Evolutionary conservation across 2,113 vertebrate species (phyloP).

Genomic region (Struthio camelus): DNA sequence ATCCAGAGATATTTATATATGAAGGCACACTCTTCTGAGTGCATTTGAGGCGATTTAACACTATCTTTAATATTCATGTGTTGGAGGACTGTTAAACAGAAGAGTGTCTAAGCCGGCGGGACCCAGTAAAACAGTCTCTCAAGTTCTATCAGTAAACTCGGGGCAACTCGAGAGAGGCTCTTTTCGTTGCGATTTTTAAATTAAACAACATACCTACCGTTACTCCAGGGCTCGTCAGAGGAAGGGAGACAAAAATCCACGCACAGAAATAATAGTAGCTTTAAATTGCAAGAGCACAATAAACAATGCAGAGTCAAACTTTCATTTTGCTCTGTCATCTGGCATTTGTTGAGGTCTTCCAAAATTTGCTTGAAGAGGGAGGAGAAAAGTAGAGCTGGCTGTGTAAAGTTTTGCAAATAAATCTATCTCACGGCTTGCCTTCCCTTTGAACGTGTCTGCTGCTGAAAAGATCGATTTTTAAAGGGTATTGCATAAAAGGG

Average conservation of each 20-base stretch:
- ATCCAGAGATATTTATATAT: neutral
- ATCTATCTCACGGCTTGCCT: neutral
- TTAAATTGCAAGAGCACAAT: neutral
- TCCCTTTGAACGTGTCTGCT: neutral
- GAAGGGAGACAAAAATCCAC: rapidly evolving
- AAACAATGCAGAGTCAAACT: neutral
- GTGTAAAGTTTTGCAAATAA: neutral
- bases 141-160: neutral
- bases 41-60: neutral
- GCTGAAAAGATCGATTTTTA: neutral
- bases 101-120: neutral
- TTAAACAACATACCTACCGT: neutral
- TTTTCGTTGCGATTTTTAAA: neutral
- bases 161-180: neutral
- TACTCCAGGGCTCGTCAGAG: neutral
- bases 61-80: neutral
- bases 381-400: neutral
- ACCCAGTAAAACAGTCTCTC: neutral
- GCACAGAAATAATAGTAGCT: neutral
- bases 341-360: neutral
- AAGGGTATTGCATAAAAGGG: neutral
- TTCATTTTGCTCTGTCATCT: neutral
- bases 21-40: neutral
- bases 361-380: conserved; percentile 3
- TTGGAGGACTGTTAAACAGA: neutral